Conservation (phyloP, 2,113 vertebrate genomes). For the rat (Rattus norvegicus) region GRCr8 NC_086019.1:6165501-6166000, state of each 20-base stretch:
- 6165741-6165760: neutral
- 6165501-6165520: slow-evolving; percentile 51
- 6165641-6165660: slow-evolving; percentile 17
- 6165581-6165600: slow-evolving; percentile 20
- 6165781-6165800: neutral
- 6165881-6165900: neutral
- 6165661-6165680: slow-evolving; percentile 49
- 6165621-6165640: slow-evolving; percentile 34
- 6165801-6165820: neutral
- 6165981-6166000: slow-evolving; percentile 67
- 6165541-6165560: slow-evolving; percentile 45
- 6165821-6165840: slow-evolving; percentile 8
- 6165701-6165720: neutral
- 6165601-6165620: slow-evolving; percentile 18
- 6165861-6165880: neutral
- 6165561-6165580: slow-evolving; percentile 46
- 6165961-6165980: slow-evolving; percentile 73
- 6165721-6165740: neutral
- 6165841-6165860: neutral
- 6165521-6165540: neutral
- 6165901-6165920: slow-evolving; percentile 39
- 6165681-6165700: slow-evolving; percentile 39
- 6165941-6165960: neutral
- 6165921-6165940: slow-evolving; percentile 30
- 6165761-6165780: neutral